Base-by-base conservation (phyloP, 2,113 vertebrate species). In the Mustela nigripes region DNA sequence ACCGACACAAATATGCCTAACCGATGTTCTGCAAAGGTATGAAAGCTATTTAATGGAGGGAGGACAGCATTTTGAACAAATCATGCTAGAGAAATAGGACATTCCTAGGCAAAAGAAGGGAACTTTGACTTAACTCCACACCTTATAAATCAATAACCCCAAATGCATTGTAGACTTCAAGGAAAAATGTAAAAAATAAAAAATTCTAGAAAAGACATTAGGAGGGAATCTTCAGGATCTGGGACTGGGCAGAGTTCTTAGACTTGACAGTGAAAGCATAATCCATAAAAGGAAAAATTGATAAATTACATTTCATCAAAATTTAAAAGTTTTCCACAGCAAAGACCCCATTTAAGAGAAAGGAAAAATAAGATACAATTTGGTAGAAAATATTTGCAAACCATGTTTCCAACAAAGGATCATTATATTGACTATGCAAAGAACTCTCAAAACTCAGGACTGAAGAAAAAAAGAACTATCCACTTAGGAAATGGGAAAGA, bases 141-240 rank as follows among this genome's bases (percentile, higher is more conserved):
- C 85, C 12, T 81, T 74, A 65, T 65, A 87, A 73, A 42, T 36
- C 33, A 56, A 4, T 56, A 88, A 92, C 74, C 50, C 60, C 78
- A 78, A 84, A 84, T 50, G 48, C 18, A 58, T 76, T 5, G 22
- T 84, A 14, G 19, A 24, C 36, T 82, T 83, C 58, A 83, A 76
- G 63, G 60, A 21, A 95, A 95, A 89, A 92, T 86, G 11, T 60
- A 62, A 91, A 82, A 45, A 28, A 18, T 60, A 42, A 50, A n/a
- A 84, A 89, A 10, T 78, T 78, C 33, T 62, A 62, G 24, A 71
- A 58, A 36, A 80, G 39, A 39, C 31, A 62, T 62, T 53, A 18
- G 22, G 31, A 86, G 39, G 50, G 85, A 69, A 24, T 71, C 76
- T 85, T 91, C 24, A 79, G n/a, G 42, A 78, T 76, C 36, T 58